These are phyloP conservation scores for Tapirus indicus DNA, from an alignment of 2,797 vertebrate species.

Conservation along the genomic window DNA sequence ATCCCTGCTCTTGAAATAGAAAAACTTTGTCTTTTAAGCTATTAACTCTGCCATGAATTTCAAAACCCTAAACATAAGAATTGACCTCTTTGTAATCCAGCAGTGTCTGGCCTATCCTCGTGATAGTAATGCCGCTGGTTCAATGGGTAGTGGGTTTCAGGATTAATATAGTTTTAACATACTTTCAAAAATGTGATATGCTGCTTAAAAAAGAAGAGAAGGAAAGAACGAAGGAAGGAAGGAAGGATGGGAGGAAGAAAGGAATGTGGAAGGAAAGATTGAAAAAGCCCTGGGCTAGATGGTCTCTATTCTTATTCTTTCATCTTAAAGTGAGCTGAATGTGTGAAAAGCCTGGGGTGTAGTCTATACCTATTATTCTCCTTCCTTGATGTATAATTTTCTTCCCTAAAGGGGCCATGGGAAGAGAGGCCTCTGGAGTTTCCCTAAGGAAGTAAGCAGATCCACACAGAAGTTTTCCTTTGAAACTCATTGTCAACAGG, in stretches of 20 bases:
- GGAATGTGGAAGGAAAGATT: not conserved
- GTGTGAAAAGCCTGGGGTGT: not conserved
- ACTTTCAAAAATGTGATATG: not conserved
- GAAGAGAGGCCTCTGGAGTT: not conserved
- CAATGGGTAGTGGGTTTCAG: not conserved
- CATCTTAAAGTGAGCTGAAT: not conserved
- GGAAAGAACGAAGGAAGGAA: too few relatives aligned
- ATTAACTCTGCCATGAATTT: constrained; percentile 52
- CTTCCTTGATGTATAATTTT: not conserved
- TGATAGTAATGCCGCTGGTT: not conserved
- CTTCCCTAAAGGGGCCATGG: not conserved
- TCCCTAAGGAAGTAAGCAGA: not conserved
- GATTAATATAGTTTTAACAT: not conserved
- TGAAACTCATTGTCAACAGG: constrained; percentile 14
- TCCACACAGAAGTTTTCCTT: not conserved
- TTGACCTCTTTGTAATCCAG: constrained; percentile 9
- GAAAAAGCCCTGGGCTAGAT: not conserved
- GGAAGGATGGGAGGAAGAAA: not conserved
- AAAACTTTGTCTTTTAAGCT: constrained; percentile 40
- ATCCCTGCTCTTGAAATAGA: constrained; percentile 40
- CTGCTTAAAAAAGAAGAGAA: not conserved
- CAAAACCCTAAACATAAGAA: constrained; percentile 54
- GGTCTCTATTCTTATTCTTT: not conserved
- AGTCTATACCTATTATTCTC: not conserved
- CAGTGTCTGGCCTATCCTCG: not conserved